Evolutionary conservation across 2,797 vertebrate species (phyloP).

Genomic region (Triplophysa bombifrons): DNA sequence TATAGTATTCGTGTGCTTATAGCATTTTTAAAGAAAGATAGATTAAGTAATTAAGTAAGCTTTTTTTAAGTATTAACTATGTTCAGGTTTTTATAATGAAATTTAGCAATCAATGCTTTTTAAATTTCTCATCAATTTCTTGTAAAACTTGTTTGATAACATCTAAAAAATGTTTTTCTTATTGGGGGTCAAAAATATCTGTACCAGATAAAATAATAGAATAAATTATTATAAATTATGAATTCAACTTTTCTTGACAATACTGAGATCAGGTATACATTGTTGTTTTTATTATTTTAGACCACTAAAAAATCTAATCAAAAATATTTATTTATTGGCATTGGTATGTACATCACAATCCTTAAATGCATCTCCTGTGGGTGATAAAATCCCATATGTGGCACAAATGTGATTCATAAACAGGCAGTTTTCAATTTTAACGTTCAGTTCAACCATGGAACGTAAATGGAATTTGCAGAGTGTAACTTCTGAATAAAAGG

Average conservation of each 20-base stretch:
- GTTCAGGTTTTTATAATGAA: neutral
- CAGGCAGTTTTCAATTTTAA: conserved; percentile 76
- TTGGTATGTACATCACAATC: conserved; percentile 61
- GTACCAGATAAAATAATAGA: neutral
- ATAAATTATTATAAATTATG: neutral
- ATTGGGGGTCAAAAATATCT: neutral
- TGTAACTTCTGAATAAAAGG: conserved; percentile 61
- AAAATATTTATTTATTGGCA: neutral
- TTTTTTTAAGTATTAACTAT: no score
- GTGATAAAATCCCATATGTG: conserved; percentile 70
- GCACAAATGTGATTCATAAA: conserved; percentile 80
- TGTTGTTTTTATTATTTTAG: neutral
- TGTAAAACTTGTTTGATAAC: neutral
- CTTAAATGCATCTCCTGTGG: conserved; percentile 58
- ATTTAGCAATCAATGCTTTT: neutral
- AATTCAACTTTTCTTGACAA: neutral
- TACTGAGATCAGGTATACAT: no score
- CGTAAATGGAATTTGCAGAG: conserved; percentile 71
- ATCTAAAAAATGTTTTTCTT: neutral
- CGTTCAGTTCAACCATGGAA: conserved; percentile 68
- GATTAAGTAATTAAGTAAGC: neutral
- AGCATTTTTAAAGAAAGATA: neutral
- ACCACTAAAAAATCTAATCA: neutral
- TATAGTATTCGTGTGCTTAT: neutral
- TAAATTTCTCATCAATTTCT: neutral